Conservation (phyloP, 2,113 vertebrate genomes). For the Paracanthobrama guichenoti region DNA sequence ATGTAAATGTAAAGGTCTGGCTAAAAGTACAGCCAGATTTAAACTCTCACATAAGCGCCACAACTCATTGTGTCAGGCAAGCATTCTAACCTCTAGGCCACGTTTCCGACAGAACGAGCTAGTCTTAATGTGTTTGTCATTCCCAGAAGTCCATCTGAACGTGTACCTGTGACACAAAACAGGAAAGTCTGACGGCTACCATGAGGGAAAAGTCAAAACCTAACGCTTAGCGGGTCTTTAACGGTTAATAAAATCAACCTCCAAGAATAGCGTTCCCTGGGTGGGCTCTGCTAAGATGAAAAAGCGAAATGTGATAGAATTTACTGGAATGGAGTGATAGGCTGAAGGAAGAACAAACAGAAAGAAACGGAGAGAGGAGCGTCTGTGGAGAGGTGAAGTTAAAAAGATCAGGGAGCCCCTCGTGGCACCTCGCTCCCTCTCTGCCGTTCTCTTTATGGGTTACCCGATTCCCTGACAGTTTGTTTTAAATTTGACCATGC, state of each 20-base stretch:
- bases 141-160: neutral
- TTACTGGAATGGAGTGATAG: constrained; percentile 60
- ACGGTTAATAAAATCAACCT: constrained; percentile 65
- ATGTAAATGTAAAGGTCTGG: neutral
- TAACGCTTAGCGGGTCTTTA: constrained; percentile 53
- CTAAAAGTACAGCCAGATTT: neutral
- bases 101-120: neutral
- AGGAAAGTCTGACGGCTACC: neutral
- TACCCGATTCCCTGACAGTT: constrained; percentile 81
- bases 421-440: constrained; percentile 45
- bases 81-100: neutral
- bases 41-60: neutral
- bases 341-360: constrained; percentile 45
- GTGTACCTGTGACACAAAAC: constrained; percentile 30
- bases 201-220: constrained; percentile 38
- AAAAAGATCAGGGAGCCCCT: constrained; percentile 54
- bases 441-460: constrained; percentile 74
- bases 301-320: constrained; percentile 69
- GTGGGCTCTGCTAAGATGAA: constrained; percentile 68
- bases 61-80: neutral
- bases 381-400: constrained; percentile 49
- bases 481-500: constrained; percentile 85
- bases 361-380: constrained; percentile 27
- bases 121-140: neutral
- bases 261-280: constrained; percentile 62